Percentiles rank a stretch among this genome's conserved stretches.
Conservation (phyloP, 1,140 invertebrate genomes). For the Gryon sp. region DNA sequence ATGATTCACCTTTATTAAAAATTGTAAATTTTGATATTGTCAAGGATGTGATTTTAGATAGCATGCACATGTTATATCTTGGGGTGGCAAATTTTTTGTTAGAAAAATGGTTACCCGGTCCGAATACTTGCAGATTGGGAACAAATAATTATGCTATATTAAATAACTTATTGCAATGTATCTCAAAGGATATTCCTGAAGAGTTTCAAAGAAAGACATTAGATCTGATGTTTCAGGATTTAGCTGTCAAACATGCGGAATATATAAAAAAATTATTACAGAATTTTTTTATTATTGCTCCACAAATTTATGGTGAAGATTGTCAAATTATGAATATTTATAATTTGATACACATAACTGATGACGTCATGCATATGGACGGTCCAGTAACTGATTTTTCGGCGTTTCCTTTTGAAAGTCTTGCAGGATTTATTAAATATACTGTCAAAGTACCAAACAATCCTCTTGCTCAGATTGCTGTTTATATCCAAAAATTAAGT, state of each 20-base stretch:
- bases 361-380: slow-evolving; percentile 34
- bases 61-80: slow-evolving; percentile 1
- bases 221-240: too few species aligned
- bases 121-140: not conserved
- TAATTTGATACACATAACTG: slow-evolving; percentile 36
- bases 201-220: slow-evolving; percentile 5
- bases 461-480: slow-evolving; percentile 27
- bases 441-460: slow-evolving; percentile 11
- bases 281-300: slow-evolving; percentile 24
- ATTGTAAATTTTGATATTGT: slow-evolving; percentile 1
- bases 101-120: not conserved
- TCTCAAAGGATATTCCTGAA: not conserved
- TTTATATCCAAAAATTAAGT: slow-evolving; percentile 8
- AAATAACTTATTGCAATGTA: not conserved
- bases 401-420: slow-evolving; percentile 41
- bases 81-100: not conserved
- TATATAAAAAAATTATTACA: slow-evolving; percentile 32
- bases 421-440: slow-evolving; percentile 15
- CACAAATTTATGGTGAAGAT: slow-evolving; percentile 25
- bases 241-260: slow-evolving; percentile 9
- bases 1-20: not conserved
- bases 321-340: slow-evolving; percentile 42
- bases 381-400: slow-evolving; percentile 27
- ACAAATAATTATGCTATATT: not conserved
- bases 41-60: not conserved